Evolutionary conservation across 2,888 invertebrate genomes (phyloP).

Genomic region (Axea sp.): DNA sequence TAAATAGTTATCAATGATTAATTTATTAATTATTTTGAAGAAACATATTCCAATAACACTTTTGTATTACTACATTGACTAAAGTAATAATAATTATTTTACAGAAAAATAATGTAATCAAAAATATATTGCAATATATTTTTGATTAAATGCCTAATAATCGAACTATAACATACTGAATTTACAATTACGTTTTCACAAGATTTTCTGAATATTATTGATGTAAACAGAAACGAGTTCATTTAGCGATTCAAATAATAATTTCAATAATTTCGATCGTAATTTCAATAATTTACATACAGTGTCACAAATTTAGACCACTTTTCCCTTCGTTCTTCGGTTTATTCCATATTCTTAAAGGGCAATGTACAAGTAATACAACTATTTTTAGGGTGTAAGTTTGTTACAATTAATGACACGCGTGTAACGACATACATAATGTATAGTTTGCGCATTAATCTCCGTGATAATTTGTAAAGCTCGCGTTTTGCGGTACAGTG

Average conservation of each 20-base stretch:
- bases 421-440: slow-evolving; percentile 58
- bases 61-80: too few relatives aligned
- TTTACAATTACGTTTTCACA: too few relatives aligned
- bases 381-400: slow-evolving; percentile 41
- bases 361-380: slow-evolving; percentile 12
- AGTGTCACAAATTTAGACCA: slow-evolving; percentile 12
- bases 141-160: too few relatives aligned
- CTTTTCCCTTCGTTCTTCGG: slow-evolving; percentile 1
- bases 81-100: too few relatives aligned
- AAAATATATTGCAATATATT: too few relatives aligned
- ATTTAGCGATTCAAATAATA: slow-evolving; percentile 13
- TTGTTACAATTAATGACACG: slow-evolving; percentile 55
- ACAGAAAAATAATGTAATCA: too few relatives aligned
- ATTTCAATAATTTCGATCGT: slow-evolving; percentile 11
- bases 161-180: too few relatives aligned
- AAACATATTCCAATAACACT: too few relatives aligned
- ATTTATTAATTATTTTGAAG: too few relatives aligned
- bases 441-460: slow-evolving; percentile 60
- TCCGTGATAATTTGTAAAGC: slow-evolving; percentile 60
- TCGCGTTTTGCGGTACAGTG: slow-evolving; percentile 61
- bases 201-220: slow-evolving; percentile 4
- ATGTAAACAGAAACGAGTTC: neutral
- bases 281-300: slow-evolving; percentile 6
- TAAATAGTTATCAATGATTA: too few relatives aligned
- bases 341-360: slow-evolving; percentile 13